Conservation (phyloP, 2,888 invertebrate species). For the Clusia tigrina region DNA sequence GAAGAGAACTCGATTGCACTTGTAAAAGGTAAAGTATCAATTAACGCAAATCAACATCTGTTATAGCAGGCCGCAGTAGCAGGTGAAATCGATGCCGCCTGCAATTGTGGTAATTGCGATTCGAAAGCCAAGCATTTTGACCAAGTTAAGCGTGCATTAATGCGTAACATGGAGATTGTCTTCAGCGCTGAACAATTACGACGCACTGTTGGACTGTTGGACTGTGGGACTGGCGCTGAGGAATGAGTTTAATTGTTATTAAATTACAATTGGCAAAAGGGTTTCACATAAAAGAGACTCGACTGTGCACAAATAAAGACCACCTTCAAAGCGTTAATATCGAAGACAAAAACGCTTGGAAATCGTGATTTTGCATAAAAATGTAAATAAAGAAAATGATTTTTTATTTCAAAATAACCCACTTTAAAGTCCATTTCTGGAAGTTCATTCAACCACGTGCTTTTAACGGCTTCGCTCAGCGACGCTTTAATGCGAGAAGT, state of each 20-base stretch:
- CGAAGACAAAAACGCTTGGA: background rate
- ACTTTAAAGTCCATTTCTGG: background rate
- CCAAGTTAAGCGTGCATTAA: slow-evolving; percentile 61
- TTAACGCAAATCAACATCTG: slow-evolving; percentile 22
- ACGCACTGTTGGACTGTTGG: no score
- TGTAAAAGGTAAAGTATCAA: slow-evolving; percentile 7
- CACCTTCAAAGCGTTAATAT: background rate
- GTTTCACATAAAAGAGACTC: slow-evolving; percentile 36
- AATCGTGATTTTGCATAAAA: slow-evolving; percentile 6
- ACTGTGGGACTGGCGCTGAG: background rate
- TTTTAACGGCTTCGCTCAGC: background rate
- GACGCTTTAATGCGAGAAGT: no score
- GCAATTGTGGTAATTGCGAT: slow-evolving; percentile 4
- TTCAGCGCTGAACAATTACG: no score
- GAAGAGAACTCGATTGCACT: background rate
- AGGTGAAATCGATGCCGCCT: slow-evolving; percentile 15
- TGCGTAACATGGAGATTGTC: slow-evolving; percentile 58
- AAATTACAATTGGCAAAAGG: slow-evolving; percentile 45
- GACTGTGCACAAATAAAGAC: slow-evolving; percentile 1
- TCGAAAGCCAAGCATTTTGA: slow-evolving; percentile 44
- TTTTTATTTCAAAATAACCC: background rate
- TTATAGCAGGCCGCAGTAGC: slow-evolving; percentile 8
- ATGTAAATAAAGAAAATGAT: background rate
- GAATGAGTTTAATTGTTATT: slow-evolving; percentile 55
- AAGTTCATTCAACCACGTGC: slow-evolving; percentile 8